phyloP scores from a whole-genome alignment of 2,797 vertebrate species.

The Trachops cirrhosus region DNA sequence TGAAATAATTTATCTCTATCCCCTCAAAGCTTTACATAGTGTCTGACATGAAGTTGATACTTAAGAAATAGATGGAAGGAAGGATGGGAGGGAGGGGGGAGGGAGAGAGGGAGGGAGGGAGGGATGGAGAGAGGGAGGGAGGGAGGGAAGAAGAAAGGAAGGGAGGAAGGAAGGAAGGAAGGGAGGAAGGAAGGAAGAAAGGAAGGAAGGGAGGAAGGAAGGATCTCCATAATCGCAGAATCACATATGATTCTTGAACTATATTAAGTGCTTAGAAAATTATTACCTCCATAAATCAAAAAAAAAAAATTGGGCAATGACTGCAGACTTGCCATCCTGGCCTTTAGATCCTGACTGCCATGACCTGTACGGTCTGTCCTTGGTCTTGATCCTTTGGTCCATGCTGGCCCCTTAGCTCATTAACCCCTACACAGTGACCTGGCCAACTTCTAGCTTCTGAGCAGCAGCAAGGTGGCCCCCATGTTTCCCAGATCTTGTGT shows the following conservation, averaged over 20 bases:
- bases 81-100: rapidly evolving
- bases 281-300: background rate
- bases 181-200: too few relatives aligned
- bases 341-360: background rate
- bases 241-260: background rate
- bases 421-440: background rate
- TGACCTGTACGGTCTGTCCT: background rate
- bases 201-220: background rate
- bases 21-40: background rate
- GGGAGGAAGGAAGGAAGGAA: background rate
- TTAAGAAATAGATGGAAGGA: background rate
- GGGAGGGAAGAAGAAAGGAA: background rate
- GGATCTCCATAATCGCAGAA: background rate
- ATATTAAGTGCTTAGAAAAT: background rate
- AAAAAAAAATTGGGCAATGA: too few relatives aligned
- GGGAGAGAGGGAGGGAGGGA: background rate
- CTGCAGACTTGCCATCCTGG: background rate
- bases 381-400: background rate
- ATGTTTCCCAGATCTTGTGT: constrained; percentile 51
- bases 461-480: background rate
- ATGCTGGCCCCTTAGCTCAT: background rate
- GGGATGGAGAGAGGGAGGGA: too few relatives aligned
- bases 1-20: background rate
- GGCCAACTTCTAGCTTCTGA: background rate
- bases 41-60: background rate